Percentiles rank a stretch among this genome's conserved stretches.
These are phyloP conservation scores for Chiloscyllium plagiosum DNA, from an alignment of 2,113 vertebrate species.

Conservation along the genomic window DNA sequence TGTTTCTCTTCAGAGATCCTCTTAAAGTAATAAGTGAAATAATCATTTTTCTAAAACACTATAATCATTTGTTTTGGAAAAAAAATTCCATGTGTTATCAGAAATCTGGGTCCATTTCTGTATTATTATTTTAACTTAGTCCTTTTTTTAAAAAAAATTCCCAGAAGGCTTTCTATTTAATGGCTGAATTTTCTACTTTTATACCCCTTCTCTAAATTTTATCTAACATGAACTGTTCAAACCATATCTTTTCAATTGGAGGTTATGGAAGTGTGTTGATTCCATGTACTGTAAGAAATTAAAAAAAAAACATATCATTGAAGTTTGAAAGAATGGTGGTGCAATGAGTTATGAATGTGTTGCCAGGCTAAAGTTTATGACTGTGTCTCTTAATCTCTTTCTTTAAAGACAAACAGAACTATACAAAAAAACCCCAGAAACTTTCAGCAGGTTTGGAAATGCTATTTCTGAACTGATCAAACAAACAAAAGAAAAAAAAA, in stretches of 20 bases:
- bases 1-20: not conserved
- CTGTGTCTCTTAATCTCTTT: not conserved
- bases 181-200: not conserved
- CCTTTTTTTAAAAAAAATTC: not conserved
- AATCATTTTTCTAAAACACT: not conserved
- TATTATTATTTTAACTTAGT: not conserved
- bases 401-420: not conserved
- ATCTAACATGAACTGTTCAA: not conserved
- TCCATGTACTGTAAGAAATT: not conserved
- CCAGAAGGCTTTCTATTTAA: not conserved
- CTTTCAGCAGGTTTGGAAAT: too few relatives aligned
- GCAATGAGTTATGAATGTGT: not conserved
- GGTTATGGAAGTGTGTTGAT: not conserved
- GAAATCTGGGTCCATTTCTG: not conserved
- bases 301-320: not conserved
- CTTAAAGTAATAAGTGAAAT: not conserved
- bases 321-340: not conserved
- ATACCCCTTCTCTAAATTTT: not conserved
- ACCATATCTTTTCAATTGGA: not conserved
- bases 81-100: not conserved
- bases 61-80: not conserved
- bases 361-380: not conserved
- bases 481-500: too few relatives aligned
- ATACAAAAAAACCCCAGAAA: too few relatives aligned
- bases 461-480: too few relatives aligned